A percentile compares a stretch with the other conserved stretches of the same genome.
Evolutionary conservation across 2,113 vertebrate species (phyloP).

Genomic region (Pampusana beccarii): DNA sequence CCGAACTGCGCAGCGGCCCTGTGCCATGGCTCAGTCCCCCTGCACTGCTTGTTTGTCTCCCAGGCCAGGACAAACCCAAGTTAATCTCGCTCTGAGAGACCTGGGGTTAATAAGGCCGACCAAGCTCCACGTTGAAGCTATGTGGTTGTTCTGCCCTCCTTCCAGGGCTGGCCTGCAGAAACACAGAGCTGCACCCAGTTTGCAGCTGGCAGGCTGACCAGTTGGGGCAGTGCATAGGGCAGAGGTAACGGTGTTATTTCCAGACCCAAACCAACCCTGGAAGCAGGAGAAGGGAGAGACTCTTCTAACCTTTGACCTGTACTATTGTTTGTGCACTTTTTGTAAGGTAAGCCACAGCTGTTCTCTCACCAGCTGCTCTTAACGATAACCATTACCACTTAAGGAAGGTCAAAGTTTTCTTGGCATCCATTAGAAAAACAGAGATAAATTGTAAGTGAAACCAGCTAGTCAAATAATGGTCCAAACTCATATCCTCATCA

Average conservation of each 20-base stretch:
- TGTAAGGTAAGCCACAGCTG: neutral
- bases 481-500: neutral
- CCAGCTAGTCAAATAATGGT: neutral
- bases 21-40: neutral
- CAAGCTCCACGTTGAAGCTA: neutral
- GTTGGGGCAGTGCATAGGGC: neutral
- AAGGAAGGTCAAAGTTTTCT: neutral
- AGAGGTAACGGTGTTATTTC: neutral
- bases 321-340: neutral
- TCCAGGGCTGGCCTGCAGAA: neutral
- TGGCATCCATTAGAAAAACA: neutral
- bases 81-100: neutral
- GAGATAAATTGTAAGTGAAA: neutral
- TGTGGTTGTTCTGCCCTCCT: neutral
- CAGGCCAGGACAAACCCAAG: neutral
- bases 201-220: neutral
- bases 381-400: neutral
- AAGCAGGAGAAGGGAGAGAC: neutral
- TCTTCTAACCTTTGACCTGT: constrained; percentile 25
- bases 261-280: neutral
- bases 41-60: neutral
- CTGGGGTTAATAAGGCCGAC: neutral
- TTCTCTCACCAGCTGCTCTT: neutral
- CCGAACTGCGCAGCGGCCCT: neutral
- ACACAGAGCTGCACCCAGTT: neutral